Evolutionary conservation across 2,113 vertebrate genomes (phyloP).

Genomic region (Andinoacara biseriatus): DNA sequence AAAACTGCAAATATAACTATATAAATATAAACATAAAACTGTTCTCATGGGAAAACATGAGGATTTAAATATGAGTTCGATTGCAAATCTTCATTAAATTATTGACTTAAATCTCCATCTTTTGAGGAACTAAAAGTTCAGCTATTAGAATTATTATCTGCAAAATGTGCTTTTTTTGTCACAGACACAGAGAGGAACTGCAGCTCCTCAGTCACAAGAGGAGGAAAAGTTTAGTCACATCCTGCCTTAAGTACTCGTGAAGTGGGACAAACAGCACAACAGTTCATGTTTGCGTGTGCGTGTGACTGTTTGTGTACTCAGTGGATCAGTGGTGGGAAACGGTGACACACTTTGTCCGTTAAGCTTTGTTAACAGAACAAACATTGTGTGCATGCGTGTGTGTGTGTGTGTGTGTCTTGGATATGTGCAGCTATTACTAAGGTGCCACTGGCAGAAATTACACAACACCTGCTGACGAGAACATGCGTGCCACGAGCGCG

Average conservation of each 20-base stretch:
- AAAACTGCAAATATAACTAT: too few relatives aligned
- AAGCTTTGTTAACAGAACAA: conserved; percentile 56
- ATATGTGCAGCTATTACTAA: neutral
- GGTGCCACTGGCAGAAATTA: conserved; percentile 18
- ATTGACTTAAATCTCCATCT: neutral
- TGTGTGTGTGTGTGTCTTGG: neutral
- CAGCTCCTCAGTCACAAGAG: conserved; percentile 1
- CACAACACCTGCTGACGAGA: conserved; percentile 18
- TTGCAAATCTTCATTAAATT: neutral
- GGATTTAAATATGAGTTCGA: neutral
- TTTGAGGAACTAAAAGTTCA: conserved; percentile 2
- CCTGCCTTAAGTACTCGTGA: conserved; percentile 2
- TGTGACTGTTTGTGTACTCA: conserved; percentile 2
- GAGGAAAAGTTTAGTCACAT: conserved; percentile 12
- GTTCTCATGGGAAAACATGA: neutral
- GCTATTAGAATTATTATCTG: neutral
- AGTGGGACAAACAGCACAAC: neutral
- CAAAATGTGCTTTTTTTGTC: neutral
- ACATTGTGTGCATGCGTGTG: conserved; percentile 13
- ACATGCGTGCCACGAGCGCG: neutral
- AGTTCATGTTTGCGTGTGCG: conserved; percentile 3
- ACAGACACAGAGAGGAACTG: neutral
- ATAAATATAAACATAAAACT: neutral
- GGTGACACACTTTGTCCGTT: conserved; percentile 33
- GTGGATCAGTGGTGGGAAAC: conserved; percentile 29